phyloP scores from a whole-genome alignment of 1,140 invertebrate species.

The Drosophila willistoni region DNA sequence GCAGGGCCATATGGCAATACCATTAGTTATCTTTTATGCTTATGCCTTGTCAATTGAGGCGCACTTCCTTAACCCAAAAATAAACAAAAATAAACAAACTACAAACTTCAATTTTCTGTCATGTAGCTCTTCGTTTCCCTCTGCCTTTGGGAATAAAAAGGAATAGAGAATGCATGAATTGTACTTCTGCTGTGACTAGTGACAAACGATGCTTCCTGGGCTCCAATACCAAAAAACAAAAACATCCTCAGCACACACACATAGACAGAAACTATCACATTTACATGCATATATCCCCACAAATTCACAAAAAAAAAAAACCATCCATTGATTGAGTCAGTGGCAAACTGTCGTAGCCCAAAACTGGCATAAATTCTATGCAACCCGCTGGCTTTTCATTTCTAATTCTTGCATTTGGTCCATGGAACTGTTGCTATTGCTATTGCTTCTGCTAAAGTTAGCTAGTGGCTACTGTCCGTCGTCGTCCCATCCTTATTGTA shows the following conservation, averaged over 20 bases:
- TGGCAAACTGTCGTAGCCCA: conserved; percentile 13
- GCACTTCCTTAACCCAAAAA: conserved; percentile 54
- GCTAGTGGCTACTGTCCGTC: conserved; percentile 38
- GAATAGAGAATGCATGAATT: conserved; percentile 45
- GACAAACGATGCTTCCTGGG: conserved; percentile 64
- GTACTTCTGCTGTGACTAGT: conserved; percentile 42
- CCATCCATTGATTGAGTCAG: conserved; percentile 44
- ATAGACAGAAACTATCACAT: neutral
- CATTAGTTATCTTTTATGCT: conserved; percentile 62
- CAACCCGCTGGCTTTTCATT: conserved; percentile 70
- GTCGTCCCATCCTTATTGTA: conserved; percentile 2
- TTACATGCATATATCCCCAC: conserved; percentile 3
- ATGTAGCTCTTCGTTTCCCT: neutral
- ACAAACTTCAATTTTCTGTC: neutral
- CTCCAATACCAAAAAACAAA: conserved; percentile 34
- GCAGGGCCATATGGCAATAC: conserved; percentile 23
- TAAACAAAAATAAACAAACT: neutral
- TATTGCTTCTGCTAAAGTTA: neutral
- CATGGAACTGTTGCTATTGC: conserved; percentile 41
- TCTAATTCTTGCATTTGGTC: conserved; percentile 76
- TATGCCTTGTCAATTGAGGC: conserved; percentile 50
- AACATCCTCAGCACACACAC: neutral
- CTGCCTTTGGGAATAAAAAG: no score
- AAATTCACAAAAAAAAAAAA: neutral
- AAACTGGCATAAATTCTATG: conserved; percentile 70